These are phyloP conservation scores for Pungitius pungitius DNA, from an alignment of 2,113 vertebrate species.

Conservation along the genomic window DNA sequence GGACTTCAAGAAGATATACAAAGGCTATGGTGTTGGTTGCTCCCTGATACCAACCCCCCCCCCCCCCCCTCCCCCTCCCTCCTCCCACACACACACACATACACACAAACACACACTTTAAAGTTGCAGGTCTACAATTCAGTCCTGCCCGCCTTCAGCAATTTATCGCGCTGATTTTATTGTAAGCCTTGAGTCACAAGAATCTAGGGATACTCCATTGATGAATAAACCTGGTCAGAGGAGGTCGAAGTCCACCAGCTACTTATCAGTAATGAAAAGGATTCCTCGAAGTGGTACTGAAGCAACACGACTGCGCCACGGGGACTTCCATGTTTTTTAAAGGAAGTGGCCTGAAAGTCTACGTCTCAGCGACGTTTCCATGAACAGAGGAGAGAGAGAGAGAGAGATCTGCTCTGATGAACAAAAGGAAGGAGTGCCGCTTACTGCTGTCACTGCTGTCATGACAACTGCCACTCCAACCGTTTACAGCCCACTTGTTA, in stretches of 20 bases:
- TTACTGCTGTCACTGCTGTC: background rate
- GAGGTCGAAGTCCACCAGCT: conserved; percentile 22
- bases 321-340: conserved; percentile 1
- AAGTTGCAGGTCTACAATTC: background rate
- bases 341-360: background rate
- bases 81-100: conserved; percentile 16
- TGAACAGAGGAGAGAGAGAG: background rate
- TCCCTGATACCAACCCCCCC: conserved; percentile 22
- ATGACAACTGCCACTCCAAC: background rate
- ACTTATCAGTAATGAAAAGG: conserved; percentile 16
- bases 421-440: background rate
- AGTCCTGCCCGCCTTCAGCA: background rate
- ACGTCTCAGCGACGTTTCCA: background rate
- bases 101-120: background rate
- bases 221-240: no score
- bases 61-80: background rate
- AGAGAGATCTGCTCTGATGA: background rate
- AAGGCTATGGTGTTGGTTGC: conserved; percentile 7
- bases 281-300: conserved; percentile 35
- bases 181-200: no score
- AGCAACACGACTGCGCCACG: background rate
- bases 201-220: no score
- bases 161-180: no score
- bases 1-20: conserved; percentile 1
- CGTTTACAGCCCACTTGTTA: background rate